Evolutionary conservation across 2,797 vertebrate genomes (phyloP), one percentile per base, ranked within the genome.

Genomic region (Cossypha heuglini): DNA sequence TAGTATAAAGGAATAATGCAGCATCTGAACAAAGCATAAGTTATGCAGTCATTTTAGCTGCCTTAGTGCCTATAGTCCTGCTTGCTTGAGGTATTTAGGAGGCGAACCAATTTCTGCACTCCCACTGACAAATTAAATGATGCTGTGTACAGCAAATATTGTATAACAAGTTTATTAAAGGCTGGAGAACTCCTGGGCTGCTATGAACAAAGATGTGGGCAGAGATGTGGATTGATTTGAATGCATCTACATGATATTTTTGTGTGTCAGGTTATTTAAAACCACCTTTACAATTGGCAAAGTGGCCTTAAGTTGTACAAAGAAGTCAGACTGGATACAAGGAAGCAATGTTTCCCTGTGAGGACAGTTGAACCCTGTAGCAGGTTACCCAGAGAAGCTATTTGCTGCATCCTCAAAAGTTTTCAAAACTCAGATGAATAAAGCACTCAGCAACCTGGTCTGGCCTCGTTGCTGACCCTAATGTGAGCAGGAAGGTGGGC

Each of bases 111-210:
- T 83, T 71, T 75, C 81, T 93, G 49, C 35, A 48, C 46, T 88
- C 78, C 62, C 54, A 75, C 85, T 72, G 76, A 68, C 59, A 86
- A 81, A 91, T 62, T 83, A 88, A 76, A 79, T 31, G n/a, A 46
- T 93, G 57, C 40, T 86, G 16, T 66, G 58, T 74, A 58, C 51
- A 90, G 31, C 40, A 88, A 91, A 88, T 81, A 89, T 43, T 66
- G 37, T 85, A 69, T 87, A 96, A 93, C 46, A 88, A 84, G 49
- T 35, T 90, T 94, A 48, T 90, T 86, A 90, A 89, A 90, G 45
- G 18, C 85, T 86, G 46, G 17, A 83, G 66, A 86, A 78, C 28
- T 13, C 62, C 78, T 80, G 37, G 68, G 33, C 64, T 94, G 49
- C 69, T 69, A 12, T 80, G 58, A 94, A 51, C 85, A 83, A 83